These are phyloP conservation scores for Rosalia funebris DNA, from an alignment of 2,888 invertebrate species.

Conservation along the genomic window DNA sequence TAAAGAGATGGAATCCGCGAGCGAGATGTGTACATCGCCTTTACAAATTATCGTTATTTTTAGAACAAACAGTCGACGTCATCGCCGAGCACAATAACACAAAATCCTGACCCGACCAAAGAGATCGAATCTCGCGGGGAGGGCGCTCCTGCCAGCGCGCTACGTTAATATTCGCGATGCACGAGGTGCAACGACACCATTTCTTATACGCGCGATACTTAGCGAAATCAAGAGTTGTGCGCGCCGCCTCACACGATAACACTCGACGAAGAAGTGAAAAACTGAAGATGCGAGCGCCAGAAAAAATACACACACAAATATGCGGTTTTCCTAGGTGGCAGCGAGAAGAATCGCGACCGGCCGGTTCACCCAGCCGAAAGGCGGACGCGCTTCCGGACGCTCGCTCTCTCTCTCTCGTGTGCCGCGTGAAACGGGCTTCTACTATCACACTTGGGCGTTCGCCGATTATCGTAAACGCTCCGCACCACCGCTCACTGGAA, in stretches of 20 bases:
- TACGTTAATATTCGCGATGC: constrained; percentile 53
- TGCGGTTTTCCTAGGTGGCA: constrained; percentile 15
- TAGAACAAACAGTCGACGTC: constrained; percentile 26
- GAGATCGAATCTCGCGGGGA: constrained; percentile 28
- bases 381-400: too few relatives aligned
- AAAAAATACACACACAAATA: constrained; percentile 28
- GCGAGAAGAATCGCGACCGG: constrained; percentile 8
- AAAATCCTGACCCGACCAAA: constrained; percentile 32
- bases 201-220: constrained; percentile 9
- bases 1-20: constrained; percentile 22
- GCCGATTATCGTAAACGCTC: constrained; percentile 14
- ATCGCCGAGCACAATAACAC: constrained; percentile 27
- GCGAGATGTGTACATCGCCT: constrained; percentile 1
- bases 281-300: constrained; percentile 27
- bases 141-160: background rate
- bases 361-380: too few relatives aligned
- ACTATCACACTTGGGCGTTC: constrained; percentile 1
- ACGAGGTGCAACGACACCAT: constrained; percentile 59
- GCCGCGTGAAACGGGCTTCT: constrained; percentile 20
- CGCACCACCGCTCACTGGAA: constrained; percentile 2
- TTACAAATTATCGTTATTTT: constrained; percentile 18
- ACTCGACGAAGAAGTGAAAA: constrained; percentile 33
- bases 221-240: constrained; percentile 21
- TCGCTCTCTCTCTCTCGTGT: too few relatives aligned
- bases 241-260: constrained; percentile 34